Conservation (phyloP, 2,113 vertebrate genomes). For the Ailuropoda melanoleuca region DNA sequence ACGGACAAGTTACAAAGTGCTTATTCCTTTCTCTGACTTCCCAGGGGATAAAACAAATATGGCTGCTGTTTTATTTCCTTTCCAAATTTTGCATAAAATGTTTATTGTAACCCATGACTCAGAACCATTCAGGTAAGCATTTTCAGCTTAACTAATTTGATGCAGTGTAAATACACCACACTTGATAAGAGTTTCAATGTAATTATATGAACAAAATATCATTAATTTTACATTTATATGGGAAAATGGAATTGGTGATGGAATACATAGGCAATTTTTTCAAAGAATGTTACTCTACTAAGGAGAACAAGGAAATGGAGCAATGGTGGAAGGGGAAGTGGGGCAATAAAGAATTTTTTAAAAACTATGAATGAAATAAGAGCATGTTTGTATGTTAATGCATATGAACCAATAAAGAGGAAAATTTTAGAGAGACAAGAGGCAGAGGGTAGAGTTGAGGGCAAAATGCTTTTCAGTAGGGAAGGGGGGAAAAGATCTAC, state of each 20-base stretch:
- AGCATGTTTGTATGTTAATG: background rate
- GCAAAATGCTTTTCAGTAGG: background rate
- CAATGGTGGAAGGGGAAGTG: background rate
- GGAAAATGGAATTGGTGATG: background rate
- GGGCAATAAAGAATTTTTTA: background rate
- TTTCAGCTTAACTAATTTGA: background rate
- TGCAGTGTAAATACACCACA: background rate
- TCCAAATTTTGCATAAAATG: background rate
- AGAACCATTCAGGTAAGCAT: background rate
- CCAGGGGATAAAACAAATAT: background rate
- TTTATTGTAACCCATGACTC: background rate
- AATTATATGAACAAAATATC: background rate
- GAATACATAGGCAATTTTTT: background rate
- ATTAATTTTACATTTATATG: background rate
- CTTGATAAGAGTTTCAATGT: background rate
- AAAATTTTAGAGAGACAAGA: background rate
- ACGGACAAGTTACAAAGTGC: background rate
- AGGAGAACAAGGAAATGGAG: background rate
- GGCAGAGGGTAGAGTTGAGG: background rate
- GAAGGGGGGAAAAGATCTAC: background rate
- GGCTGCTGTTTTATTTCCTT: background rate
- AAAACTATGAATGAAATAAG: background rate
- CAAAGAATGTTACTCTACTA: background rate
- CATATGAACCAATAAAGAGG: background rate
- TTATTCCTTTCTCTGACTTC: background rate